These are phyloP conservation scores for Heptranchias perlo DNA, from an alignment of 2,113 vertebrate genomes.

Conservation along the genomic window DNA sequence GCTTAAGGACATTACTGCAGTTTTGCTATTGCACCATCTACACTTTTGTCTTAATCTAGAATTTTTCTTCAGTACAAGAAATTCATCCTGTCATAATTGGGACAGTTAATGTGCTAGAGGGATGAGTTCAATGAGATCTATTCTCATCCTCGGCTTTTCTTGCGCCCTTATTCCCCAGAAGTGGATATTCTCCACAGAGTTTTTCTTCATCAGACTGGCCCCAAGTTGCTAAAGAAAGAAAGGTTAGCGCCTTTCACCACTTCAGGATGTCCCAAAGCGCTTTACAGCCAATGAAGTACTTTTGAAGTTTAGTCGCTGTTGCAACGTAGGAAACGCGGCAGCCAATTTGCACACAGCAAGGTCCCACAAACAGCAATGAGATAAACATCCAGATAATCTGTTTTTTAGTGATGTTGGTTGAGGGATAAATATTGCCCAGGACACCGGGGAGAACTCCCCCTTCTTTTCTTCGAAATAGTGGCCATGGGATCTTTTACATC, in stretches of 20 bases:
- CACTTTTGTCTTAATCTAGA: background rate
- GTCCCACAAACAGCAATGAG: background rate
- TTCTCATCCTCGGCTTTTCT: background rate
- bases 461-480: background rate
- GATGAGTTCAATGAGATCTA: background rate
- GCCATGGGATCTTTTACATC: background rate
- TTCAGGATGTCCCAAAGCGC: background rate
- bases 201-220: background rate
- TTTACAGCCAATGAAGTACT: background rate
- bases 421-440: background rate
- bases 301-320: background rate
- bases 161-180: background rate
- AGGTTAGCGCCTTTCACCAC: background rate
- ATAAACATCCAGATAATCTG: background rate
- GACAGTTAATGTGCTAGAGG: background rate
- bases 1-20: background rate
- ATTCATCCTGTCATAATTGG: background rate
- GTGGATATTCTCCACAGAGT: background rate
- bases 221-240: background rate
- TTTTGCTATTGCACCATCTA: background rate
- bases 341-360: background rate
- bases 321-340: too few relatives aligned
- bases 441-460: background rate
- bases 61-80: background rate
- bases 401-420: background rate